A percentile compares a stretch with the other conserved stretches of the same genome.
phyloP scores from a whole-genome alignment of 2,797 vertebrate species.

The Cossypha dichroa region DNA sequence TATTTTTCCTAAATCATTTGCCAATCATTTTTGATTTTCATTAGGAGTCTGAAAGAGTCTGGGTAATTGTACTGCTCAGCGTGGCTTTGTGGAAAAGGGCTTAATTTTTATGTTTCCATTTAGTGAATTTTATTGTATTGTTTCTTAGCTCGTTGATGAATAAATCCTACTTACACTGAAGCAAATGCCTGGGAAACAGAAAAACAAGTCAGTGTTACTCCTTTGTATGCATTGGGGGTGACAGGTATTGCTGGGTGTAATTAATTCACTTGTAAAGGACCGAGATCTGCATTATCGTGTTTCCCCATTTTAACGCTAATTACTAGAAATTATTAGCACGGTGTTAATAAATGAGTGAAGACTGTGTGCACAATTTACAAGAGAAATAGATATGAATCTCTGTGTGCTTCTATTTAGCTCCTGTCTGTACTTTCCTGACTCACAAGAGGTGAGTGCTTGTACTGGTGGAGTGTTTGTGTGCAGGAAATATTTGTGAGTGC shows the following conservation, averaged over 20 bases:
- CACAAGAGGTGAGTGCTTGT: background rate
- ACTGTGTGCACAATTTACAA: background rate
- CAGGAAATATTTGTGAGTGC: background rate
- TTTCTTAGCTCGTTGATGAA: slow-evolving; percentile 50
- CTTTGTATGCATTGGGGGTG: slow-evolving; percentile 40
- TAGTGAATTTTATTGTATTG: slow-evolving; percentile 62
- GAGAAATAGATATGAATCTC: background rate
- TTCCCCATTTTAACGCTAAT: slow-evolving; percentile 51
- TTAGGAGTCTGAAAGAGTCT: slow-evolving; percentile 28
- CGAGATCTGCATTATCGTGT: slow-evolving; percentile 3
- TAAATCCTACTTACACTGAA: slow-evolving; percentile 49
- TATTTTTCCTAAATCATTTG: background rate
- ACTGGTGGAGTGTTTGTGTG: background rate
- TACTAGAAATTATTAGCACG: slow-evolving; percentile 42
- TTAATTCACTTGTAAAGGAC: slow-evolving; percentile 50
- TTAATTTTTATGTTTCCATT: slow-evolving; percentile 68
- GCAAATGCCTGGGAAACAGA: slow-evolving; percentile 40
- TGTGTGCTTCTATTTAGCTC: background rate
- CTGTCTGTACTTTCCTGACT: background rate
- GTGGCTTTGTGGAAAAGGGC: slow-evolving; percentile 9
- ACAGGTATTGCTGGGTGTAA: slow-evolving; percentile 44
- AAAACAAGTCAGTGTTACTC: background rate
- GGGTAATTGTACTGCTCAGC: background rate
- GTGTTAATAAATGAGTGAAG: slow-evolving; percentile 30
- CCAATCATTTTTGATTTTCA: slow-evolving; percentile 32